phyloP scores from a whole-genome alignment of 2,113 vertebrate species.

The Scopus umbretta region DNA sequence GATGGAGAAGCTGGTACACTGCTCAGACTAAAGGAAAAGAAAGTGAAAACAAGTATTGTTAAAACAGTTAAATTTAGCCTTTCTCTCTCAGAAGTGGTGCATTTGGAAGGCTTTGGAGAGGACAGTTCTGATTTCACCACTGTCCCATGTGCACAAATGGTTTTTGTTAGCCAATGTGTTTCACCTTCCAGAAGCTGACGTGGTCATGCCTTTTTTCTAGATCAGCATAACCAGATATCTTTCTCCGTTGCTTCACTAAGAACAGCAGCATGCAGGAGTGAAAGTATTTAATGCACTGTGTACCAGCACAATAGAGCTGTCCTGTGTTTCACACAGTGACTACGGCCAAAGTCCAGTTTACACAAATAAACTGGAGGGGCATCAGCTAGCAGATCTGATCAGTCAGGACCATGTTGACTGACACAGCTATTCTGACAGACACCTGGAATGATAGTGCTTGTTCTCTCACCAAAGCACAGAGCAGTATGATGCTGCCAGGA shows the following conservation, averaged over 20 bases:
- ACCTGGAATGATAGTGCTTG: neutral
- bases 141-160: neutral
- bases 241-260: neutral
- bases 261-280: neutral
- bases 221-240: neutral
- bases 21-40: neutral
- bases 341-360: neutral
- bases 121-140: neutral
- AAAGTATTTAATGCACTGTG: too few relatives aligned
- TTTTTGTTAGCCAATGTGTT: neutral
- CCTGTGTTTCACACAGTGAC: neutral
- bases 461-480: neutral
- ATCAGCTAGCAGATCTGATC: neutral
- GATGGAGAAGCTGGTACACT: neutral
- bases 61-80: neutral
- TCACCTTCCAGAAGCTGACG: neutral
- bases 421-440: neutral
- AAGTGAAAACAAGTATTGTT: neutral
- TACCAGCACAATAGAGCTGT: neutral
- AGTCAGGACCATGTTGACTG: accelerated
- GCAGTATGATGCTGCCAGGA: neutral
- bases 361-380: neutral
- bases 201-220: neutral
- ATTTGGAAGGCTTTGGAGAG: neutral
- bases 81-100: neutral